Percentiles rank a stretch among this genome's conserved stretches.
Evolutionary conservation across 2,797 vertebrate genomes (phyloP).

Genomic region (Poecilia picta): DNA sequence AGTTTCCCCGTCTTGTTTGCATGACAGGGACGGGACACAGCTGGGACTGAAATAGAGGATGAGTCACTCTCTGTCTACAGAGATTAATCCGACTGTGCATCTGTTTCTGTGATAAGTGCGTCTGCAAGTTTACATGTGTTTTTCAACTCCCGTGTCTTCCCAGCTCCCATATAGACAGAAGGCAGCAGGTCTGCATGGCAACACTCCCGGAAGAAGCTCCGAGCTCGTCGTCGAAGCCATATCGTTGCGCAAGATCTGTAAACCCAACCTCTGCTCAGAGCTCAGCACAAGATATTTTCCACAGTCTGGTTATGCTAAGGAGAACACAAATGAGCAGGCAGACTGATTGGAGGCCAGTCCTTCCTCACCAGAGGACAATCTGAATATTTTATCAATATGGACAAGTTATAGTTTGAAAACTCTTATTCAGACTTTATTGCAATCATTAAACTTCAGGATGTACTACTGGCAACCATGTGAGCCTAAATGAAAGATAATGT

Average conservation of each 20-base stretch:
- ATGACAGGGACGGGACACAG: slow-evolving; percentile 62
- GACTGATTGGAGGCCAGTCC: not conserved
- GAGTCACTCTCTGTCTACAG: slow-evolving; percentile 64
- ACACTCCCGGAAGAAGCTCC: slow-evolving; percentile 46
- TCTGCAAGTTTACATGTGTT: slow-evolving; percentile 44
- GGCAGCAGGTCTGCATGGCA: slow-evolving; percentile 55
- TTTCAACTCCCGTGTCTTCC: slow-evolving; percentile 42
- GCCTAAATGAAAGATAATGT: not conserved
- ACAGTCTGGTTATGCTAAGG: slow-evolving; percentile 9
- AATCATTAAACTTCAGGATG: not conserved
- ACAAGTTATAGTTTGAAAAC: not conserved
- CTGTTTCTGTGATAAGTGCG: slow-evolving; percentile 42
- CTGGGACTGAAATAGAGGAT: slow-evolving; percentile 66
- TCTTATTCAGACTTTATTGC: not conserved
- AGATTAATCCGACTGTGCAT: slow-evolving; percentile 56
- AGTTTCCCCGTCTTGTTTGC: slow-evolving; percentile 69
- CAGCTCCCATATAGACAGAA: slow-evolving; percentile 42
- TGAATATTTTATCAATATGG: not conserved
- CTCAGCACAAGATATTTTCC: slow-evolving; percentile 21
- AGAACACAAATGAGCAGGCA: not conserved
- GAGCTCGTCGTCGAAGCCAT: slow-evolving; percentile 6
- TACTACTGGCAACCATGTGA: not conserved
- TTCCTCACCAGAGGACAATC: not conserved
- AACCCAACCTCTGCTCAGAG: slow-evolving; percentile 24
- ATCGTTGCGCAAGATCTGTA: slow-evolving; percentile 32